These are phyloP conservation scores for Nothocercus nigrocapillus DNA, from an alignment of 2,113 vertebrate species.

Conservation along the genomic window DNA sequence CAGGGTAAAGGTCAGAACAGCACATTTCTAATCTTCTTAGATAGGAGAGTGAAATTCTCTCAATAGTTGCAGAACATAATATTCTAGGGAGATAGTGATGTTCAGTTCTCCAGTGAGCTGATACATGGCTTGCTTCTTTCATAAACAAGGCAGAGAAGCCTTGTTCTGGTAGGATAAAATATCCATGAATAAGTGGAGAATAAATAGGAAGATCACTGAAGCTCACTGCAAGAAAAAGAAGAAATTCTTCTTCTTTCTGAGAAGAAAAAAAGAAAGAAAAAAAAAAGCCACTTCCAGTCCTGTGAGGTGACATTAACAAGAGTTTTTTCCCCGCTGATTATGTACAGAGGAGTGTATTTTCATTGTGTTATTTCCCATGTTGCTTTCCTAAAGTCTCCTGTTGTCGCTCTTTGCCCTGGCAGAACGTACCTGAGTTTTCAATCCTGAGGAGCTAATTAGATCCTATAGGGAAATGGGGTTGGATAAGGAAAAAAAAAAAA, in stretches of 20 bases:
- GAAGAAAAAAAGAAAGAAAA: too few relatives aligned
- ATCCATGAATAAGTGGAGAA: neutral
- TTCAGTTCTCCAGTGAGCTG: neutral
- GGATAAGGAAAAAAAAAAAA: neutral
- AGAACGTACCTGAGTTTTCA: neutral
- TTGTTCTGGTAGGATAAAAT: neutral
- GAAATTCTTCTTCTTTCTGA: neutral
- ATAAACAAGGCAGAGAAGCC: neutral
- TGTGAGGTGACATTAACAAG: neutral
- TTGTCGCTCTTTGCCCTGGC: neutral
- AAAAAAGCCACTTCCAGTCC: neutral
- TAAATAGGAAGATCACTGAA: neutral
- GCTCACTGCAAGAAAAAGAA: neutral
- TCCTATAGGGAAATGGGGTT: neutral
- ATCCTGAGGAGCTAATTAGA: neutral
- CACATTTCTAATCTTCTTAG: conserved; percentile 24
- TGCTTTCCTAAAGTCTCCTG: neutral
- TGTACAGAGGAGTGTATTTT: neutral
- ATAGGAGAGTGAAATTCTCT: conserved; percentile 33
- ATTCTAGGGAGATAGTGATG: neutral
- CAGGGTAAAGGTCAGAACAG: conserved; percentile 28
- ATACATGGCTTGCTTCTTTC: neutral
- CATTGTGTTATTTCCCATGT: neutral
- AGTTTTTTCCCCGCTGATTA: neutral
- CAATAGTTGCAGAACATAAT: conserved; percentile 8